These are phyloP conservation scores for Polydesmus complanatus DNA, from an alignment of 2,888 invertebrate species.

Conservation along the genomic window DNA sequence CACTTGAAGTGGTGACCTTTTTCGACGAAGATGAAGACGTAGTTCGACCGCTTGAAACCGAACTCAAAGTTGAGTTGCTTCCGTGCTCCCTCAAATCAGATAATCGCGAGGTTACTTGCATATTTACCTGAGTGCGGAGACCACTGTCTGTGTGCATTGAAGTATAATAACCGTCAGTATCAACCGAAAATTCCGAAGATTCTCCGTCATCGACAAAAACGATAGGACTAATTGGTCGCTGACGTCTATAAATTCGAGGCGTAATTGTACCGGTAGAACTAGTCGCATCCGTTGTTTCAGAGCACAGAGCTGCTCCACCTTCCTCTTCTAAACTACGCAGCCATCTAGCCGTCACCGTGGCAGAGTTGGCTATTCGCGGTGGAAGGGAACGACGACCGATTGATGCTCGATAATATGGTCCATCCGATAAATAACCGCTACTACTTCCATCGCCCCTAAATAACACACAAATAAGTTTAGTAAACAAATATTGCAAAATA, in stretches of 20 bases:
- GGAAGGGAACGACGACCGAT: neutral
- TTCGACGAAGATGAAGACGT: neutral
- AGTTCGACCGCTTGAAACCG: constrained; percentile 2
- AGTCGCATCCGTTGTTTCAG: constrained; percentile 15
- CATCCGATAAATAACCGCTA: neutral
- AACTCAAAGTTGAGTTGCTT: constrained; percentile 14
- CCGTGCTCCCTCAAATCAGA: constrained; percentile 13
- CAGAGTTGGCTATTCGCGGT: neutral
- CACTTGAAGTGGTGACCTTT: neutral
- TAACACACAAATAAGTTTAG: neutral
- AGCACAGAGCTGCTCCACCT: constrained; percentile 1
- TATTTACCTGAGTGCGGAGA: constrained; percentile 36
- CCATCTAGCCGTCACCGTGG: constrained; percentile 15
- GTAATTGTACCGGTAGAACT: constrained; percentile 18
- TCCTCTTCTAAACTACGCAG: constrained; percentile 16
- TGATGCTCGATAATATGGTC: neutral
- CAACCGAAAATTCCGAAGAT: constrained; percentile 85
- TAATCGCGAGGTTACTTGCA: neutral
- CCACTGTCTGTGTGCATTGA: constrained; percentile 96
- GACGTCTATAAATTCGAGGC: constrained; percentile 12
- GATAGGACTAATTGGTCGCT: constrained; percentile 10
- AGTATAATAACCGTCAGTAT: constrained; percentile 94
- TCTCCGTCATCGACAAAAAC: constrained; percentile 54
- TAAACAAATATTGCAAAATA: neutral
- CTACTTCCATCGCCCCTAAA: neutral